Conservation (phyloP, 2,113 vertebrate species). For the Grus americana region DNA sequence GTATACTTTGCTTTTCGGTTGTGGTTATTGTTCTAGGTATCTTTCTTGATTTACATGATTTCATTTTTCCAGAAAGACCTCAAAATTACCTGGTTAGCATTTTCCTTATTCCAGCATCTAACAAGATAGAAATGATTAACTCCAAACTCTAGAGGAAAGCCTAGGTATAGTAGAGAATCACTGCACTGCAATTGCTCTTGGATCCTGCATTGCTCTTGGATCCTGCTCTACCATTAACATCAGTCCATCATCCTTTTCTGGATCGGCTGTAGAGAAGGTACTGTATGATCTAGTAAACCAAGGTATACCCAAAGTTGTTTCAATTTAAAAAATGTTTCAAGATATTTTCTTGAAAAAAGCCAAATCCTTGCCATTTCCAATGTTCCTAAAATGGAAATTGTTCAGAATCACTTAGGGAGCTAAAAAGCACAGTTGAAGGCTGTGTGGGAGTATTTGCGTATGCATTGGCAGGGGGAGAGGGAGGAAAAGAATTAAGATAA, state of each 20-base stretch:
- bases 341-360: not conserved
- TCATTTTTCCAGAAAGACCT: not conserved
- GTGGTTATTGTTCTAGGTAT: not conserved
- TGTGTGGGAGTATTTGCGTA: conserved; percentile 34
- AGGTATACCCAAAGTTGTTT: not conserved
- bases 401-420: not conserved
- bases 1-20: not conserved
- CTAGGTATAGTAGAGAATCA: not conserved
- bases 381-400: not conserved
- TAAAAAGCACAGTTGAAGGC: conserved; percentile 23
- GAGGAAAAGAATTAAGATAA: conserved; percentile 34
- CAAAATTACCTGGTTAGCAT: not conserved
- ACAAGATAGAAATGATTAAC: not conserved
- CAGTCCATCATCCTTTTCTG: not conserved
- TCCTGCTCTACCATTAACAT: not conserved
- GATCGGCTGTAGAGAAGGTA: not conserved
- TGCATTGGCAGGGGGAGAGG: not conserved
- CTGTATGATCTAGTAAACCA: not conserved
- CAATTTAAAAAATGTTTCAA: not conserved
- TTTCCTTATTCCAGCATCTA: not conserved
- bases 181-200: not conserved
- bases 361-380: not conserved
- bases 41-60: not conserved
- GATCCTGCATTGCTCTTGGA: not conserved
- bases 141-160: not conserved